Conservation (phyloP, 2,113 vertebrate species). For the Macroglossus sobrinus region DNA sequence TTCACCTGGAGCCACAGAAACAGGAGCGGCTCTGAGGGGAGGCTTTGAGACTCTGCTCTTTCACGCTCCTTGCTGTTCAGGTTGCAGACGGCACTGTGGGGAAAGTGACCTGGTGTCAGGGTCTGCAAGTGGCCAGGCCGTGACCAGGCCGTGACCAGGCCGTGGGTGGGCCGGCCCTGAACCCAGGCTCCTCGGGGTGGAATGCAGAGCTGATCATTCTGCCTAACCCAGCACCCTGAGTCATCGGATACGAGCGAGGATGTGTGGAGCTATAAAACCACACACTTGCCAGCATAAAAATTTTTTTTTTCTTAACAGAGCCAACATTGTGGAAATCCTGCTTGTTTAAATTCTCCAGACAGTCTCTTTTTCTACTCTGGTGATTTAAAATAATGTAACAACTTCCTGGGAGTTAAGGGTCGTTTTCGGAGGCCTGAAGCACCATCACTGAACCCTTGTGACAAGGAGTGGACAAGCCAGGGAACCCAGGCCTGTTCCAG, state of each 20-base stretch:
- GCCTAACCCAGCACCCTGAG: not conserved
- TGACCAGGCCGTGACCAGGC: not conserved
- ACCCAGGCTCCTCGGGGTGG: not conserved
- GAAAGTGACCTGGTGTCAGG: not conserved
- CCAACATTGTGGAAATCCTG: conserved; percentile 18
- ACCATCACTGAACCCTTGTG: not conserved
- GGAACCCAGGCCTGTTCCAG: no score
- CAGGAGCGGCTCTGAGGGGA: not conserved
- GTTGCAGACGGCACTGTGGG: not conserved
- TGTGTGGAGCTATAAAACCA: not conserved
- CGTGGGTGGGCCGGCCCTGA: fast-evolving
- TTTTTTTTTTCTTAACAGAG: not conserved
- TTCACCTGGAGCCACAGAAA: not conserved
- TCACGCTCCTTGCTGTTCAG: fast-evolving
- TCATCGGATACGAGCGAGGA: not conserved
- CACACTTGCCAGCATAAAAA: not conserved
- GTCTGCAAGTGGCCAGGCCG: not conserved
- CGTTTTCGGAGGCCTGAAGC: not conserved
- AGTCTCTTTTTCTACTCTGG: not conserved
- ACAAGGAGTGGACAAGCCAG: no score
- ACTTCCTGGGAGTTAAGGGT: not conserved
- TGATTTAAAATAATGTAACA: not conserved
- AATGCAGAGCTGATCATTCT: not conserved
- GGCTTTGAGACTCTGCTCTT: not conserved
- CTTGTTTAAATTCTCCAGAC: not conserved